phyloP scores from a whole-genome alignment of 1,140 invertebrate genomes.

The Pseudobourletiella spinata region DNA sequence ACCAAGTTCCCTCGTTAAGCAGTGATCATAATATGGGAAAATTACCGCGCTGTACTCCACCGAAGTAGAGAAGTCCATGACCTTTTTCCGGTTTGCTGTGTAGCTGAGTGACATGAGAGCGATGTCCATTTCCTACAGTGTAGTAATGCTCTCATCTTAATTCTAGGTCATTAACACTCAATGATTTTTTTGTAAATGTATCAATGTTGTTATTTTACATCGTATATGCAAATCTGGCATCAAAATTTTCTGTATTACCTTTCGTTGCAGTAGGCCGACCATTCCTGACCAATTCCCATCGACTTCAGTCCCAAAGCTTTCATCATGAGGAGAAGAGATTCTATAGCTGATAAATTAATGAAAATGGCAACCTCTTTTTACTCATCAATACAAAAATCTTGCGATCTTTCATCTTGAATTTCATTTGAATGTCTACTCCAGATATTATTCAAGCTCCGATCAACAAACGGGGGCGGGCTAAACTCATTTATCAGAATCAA shows the following conservation, averaged over 20 bases:
- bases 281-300: constrained; percentile 30
- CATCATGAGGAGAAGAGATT: constrained; percentile 14
- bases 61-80: constrained; percentile 31
- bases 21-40: not conserved
- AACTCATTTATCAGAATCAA: constrained; percentile 4
- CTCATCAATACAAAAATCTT: not conserved
- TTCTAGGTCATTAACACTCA: too few relatives aligned
- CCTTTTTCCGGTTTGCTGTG: constrained; percentile 12
- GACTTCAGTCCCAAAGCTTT: constrained; percentile 23
- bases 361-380: not conserved
- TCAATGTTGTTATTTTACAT: too few relatives aligned
- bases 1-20: not conserved
- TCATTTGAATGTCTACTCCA: too few relatives aligned
- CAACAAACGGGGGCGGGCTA: too few relatives aligned
- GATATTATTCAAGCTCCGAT: too few relatives aligned
- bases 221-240: too few relatives aligned
- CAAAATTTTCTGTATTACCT: too few relatives aligned
- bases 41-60: constrained; percentile 31
- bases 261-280: constrained; percentile 27
- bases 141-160: not conserved
- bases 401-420: not conserved
- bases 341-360: constrained; percentile 1
- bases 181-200: too few relatives aligned
- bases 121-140: constrained; percentile 26
- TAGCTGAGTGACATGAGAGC: constrained; percentile 30